Conservation (phyloP, 2,888 invertebrate genomes). For the Mylabris sibirica region DNA sequence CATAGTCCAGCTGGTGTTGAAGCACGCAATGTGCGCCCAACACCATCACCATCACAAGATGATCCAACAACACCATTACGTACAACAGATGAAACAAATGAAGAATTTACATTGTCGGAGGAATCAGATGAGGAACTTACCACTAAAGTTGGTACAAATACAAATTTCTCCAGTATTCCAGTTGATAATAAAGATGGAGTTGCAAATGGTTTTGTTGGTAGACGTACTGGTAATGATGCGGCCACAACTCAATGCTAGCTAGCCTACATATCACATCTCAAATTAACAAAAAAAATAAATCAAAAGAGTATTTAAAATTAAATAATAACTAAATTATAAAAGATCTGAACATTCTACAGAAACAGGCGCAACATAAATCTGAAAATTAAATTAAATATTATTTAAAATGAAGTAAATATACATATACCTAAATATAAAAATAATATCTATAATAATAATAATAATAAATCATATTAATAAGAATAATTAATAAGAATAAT, state of each 20-base stretch:
- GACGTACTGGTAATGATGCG: conserved; percentile 55
- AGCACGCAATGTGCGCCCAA: conserved; percentile 56
- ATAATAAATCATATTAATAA: conserved; percentile 15
- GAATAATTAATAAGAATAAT: conserved; percentile 3
- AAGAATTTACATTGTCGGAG: conserved; percentile 49
- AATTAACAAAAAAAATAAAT: conserved; percentile 17
- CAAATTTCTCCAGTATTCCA: conserved; percentile 55
- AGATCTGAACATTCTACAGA: conserved; percentile 48
- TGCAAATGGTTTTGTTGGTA: conserved; percentile 58
- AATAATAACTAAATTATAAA: conserved; percentile 10
- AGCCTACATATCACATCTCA: conserved; percentile 50
- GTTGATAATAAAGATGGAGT: conserved; percentile 48
- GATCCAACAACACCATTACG: conserved; percentile 58
- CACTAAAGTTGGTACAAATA: conserved; percentile 46
- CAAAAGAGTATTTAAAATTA: conserved; percentile 41
- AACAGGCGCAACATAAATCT: conserved; percentile 30
- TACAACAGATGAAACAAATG: conserved; percentile 48
- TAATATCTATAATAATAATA: conserved; percentile 9
- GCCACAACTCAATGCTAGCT: conserved; percentile 57
- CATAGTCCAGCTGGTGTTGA: conserved; percentile 67
- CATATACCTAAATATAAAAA: neutral
- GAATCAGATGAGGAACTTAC: conserved; percentile 44
- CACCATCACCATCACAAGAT: conserved; percentile 52
- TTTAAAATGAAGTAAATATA: neutral
- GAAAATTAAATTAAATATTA: neutral